Conservation (phyloP, 2,797 vertebrate species). For the Clarias pachynema region DNA sequence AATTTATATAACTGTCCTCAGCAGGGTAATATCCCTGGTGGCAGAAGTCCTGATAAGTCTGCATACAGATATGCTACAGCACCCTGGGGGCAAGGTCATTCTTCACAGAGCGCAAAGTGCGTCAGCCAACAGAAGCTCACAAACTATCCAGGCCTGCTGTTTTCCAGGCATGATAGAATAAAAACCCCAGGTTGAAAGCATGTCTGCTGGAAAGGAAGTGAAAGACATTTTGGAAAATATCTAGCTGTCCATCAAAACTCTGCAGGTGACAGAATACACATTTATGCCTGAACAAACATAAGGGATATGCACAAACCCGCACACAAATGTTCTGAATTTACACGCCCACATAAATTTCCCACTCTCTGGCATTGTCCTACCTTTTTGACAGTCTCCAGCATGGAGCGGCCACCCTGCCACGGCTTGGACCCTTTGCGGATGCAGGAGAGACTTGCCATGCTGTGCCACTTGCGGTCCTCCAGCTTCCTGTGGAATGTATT, state of each 20-base stretch:
- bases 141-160: slow-evolving; percentile 48
- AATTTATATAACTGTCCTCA: not conserved
- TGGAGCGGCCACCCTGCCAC: slow-evolving; percentile 97
- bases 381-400: slow-evolving; percentile 98
- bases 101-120: slow-evolving; percentile 31
- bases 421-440: slow-evolving; percentile 97
- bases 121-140: slow-evolving; percentile 35
- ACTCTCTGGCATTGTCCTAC: slow-evolving; percentile 64
- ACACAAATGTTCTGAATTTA: slow-evolving; percentile 23
- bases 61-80: slow-evolving; percentile 44
- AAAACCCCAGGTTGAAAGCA: slow-evolving; percentile 20
- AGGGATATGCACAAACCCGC: slow-evolving; percentile 1
- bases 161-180: slow-evolving; percentile 45
- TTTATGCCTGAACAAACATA: slow-evolving; percentile 30
- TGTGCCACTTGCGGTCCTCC: slow-evolving; percentile 99
- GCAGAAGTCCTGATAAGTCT: slow-evolving; percentile 47
- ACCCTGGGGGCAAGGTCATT: slow-evolving; percentile 43
- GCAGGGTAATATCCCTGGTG: slow-evolving; percentile 51
- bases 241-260: slow-evolving; percentile 56
- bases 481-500: slow-evolving; percentile 98
- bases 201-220: not conserved
- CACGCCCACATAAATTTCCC: not conserved
- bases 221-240: slow-evolving; percentile 16
- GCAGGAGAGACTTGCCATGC: slow-evolving; percentile 98
- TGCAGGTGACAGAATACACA: slow-evolving; percentile 35